Percentiles rank a stretch among this genome's conserved stretches.
Evolutionary conservation across 2,888 invertebrate genomes (phyloP).

Genomic region (Pterobdella sp.): DNA sequence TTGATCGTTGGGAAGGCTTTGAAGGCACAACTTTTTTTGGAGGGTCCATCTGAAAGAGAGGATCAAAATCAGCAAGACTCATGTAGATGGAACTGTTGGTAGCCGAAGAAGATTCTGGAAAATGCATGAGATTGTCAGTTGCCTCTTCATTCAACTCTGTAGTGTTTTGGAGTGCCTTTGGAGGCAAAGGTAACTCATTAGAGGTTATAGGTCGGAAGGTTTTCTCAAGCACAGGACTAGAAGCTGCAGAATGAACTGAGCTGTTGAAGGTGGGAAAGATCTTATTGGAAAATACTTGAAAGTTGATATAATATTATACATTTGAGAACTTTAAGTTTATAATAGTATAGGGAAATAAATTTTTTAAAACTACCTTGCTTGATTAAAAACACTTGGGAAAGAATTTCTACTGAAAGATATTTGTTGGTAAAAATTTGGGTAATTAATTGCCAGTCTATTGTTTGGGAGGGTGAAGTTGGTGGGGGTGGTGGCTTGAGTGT

Average conservation of each 20-base stretch:
- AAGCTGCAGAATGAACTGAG: background rate
- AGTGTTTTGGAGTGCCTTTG: background rate
- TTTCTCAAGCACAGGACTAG: background rate
- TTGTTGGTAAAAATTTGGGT: background rate
- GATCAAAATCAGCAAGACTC: conserved; percentile 39
- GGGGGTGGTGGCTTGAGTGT: conserved; percentile 5
- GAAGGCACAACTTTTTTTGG: background rate
- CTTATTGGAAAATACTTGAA: background rate
- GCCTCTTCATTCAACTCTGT: background rate
- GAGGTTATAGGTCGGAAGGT: background rate
- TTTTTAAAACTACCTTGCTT: too few species aligned
- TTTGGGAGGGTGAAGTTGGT: background rate
- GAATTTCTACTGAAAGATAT: background rate
- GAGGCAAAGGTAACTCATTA: background rate
- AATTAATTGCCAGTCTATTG: too few species aligned
- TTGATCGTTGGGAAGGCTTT: background rate
- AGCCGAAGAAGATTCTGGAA: conserved; percentile 15
- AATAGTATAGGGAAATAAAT: background rate
- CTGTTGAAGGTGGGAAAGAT: background rate
- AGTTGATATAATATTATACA: background rate
- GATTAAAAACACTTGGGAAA: too few species aligned
- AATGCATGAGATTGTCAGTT: conserved; percentile 14
- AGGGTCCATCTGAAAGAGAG: conserved; percentile 31
- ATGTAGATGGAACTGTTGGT: conserved; percentile 30
- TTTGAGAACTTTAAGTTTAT: background rate